Evolutionary conservation across 1,140 invertebrate genomes (phyloP), one percentile per base, ranked within the genome.

Genomic region (Zaprionus gabonicus): DNA sequence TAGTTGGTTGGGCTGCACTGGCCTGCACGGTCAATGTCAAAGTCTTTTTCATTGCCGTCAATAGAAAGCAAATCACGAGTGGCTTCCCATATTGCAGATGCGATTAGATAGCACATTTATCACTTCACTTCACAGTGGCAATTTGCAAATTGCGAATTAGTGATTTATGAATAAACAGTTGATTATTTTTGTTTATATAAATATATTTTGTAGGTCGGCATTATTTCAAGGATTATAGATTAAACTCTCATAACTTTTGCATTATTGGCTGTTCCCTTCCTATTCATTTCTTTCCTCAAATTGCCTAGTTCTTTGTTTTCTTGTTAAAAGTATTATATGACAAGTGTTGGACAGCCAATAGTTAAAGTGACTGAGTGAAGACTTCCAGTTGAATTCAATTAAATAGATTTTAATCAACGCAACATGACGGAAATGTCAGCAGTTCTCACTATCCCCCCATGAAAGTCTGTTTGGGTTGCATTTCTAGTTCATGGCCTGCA

Each of bases 361-460:
- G 10, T 65, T 13, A 53, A 49, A 31, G 20, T 46, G 31, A 25
- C 28, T 53, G 34, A 23, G 20, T 38, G 25, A 25, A 15, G 71
- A 60, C 49, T 71, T 69, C 31, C 64, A 75, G 62, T 76, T 76
- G 38, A 82, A 75, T 78, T 80, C 44, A 86, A 87, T 86, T 82
- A 72, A 86, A 86, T 75, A 87, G 76, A 71, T 70, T 86, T 82
- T 71, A 87, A 87, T 87, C 80, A 83, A 69, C 63, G 62, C 57
- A 75, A 83, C 77, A 88, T 87, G 84, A 88, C 83, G 83, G 83
- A 87, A 87, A 75, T 75, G 84, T 81, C 84, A 88, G 57, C 63
- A 71, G 41, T 83, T 63, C 64, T 73, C 49, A 41, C 3, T 49
- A 28, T 65, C 27, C 23, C 36, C 49, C 41, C 28, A 17, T 55